Evolutionary conservation across 2,113 vertebrate species (phyloP), one percentile per base, ranked within the genome.

Genomic region (Zosterops pallidus): DNA sequence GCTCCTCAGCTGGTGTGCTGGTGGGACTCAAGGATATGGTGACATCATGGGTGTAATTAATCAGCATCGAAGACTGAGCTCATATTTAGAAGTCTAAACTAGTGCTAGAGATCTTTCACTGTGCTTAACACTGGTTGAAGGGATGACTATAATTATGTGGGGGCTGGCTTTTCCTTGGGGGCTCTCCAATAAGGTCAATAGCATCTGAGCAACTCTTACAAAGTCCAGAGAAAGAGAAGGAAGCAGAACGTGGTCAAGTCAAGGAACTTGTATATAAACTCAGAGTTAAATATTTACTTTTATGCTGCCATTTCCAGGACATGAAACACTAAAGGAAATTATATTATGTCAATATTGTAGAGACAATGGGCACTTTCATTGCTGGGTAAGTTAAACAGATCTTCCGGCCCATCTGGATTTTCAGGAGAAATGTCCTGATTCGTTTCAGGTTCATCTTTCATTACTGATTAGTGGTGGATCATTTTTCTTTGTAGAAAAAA

Each of bases 341-440:
- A 52, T 60, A 75, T 81, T 87, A 50, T 74, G 82, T 88, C 91
- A 94, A 86, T 74, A 96, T 41, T 65, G 55, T 9, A 56, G 67
- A 85, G 29, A 94, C 93, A 95, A 95, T 65, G 50, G 42, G 39
- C 17, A 77, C 78, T 91, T 94, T 95, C 76, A 92, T 67, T 77
- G 39, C 63, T 62, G 41, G 6, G 22, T 82, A 60, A 2, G 6
- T 94, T 93, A 88, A 91, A 95, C 75, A 41, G 75, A 44, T 63
- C 88, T 95, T 94, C 89, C 14, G 7, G 82, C 42, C 81, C 75
- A 80, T 71, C 78, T 91, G 70, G 78, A 63, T 88, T 81, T 90
- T 83, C 82, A 74, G 23, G 35, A 65, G 78, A 90, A 90, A 88
- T 6, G 8, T 63, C 70, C 35, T 85, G 35, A 74, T 85, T 85